Conservation (phyloP, 2,797 vertebrate genomes). For the Labroides dimidiatus region DNA sequence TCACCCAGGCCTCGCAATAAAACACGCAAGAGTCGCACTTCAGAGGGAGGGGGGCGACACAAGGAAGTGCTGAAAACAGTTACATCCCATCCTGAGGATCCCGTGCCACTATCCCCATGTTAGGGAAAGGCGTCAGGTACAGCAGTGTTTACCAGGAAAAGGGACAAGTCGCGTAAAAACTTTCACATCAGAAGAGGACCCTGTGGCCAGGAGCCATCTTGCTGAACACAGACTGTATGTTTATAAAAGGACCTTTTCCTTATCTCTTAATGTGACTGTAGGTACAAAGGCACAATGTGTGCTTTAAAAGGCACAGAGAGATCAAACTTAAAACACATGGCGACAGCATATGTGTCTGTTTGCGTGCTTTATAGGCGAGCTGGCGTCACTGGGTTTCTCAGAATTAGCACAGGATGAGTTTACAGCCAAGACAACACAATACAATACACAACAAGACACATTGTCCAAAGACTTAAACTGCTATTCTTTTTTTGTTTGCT, state of each 20-base stretch:
- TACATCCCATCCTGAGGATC: conserved; percentile 88
- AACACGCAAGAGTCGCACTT: conserved; percentile 85
- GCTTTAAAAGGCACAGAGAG: conserved; percentile 40
- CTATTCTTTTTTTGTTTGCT: not conserved
- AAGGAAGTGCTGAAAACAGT: conserved; percentile 89
- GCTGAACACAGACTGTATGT: conserved; percentile 70
- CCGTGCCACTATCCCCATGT: conserved; percentile 85
- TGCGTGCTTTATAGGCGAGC: conserved; percentile 23
- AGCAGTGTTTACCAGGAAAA: conserved; percentile 85
- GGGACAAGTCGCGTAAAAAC: conserved; percentile 54
- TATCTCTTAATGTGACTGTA: conserved; percentile 45
- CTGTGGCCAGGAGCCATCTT: conserved; percentile 59
- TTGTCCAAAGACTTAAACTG: conserved; percentile 10
- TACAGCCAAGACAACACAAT: conserved; percentile 58
- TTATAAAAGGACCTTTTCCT: conserved; percentile 56
- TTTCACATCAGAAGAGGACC: conserved; percentile 71
- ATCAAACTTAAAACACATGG: conserved; percentile 30
- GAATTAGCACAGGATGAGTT: conserved; percentile 60
- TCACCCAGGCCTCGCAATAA: conserved; percentile 88
- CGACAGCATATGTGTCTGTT: conserved; percentile 26
- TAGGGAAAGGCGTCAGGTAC: conserved; percentile 76
- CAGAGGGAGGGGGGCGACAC: conserved; percentile 74
- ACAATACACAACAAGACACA: conserved; percentile 39
- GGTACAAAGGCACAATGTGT: conserved; percentile 44
- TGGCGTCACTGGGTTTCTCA: conserved; percentile 60